phyloP scores from a whole-genome alignment of 2,113 vertebrate genomes.

The Elachura formosa region DNA sequence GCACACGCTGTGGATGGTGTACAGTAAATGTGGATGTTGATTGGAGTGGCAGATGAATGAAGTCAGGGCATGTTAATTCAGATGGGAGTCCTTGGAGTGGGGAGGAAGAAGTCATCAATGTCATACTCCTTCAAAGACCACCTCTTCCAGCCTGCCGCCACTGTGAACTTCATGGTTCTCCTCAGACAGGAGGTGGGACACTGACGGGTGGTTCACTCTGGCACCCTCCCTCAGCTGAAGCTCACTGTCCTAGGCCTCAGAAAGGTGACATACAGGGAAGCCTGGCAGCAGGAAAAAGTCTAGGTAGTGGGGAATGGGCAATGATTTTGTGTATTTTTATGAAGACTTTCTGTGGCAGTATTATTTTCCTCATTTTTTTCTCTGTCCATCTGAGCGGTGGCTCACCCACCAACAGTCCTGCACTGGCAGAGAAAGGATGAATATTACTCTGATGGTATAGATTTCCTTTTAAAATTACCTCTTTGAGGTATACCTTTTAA shows the following conservation, averaged over 20 bases:
- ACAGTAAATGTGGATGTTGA: background rate
- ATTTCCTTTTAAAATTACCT: background rate
- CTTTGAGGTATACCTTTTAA: background rate
- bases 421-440: background rate
- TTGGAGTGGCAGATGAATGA: background rate
- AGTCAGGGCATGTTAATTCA: background rate
- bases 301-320: background rate
- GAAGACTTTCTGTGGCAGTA: background rate
- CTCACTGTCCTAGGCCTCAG: background rate
- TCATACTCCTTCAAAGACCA: background rate
- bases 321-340: background rate
- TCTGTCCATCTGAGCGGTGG: background rate
- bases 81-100: background rate
- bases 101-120: background rate
- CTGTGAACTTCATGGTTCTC: background rate
- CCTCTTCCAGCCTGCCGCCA: background rate
- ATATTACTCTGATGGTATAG: background rate
- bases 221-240: background rate
- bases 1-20: accelerated
- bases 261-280: background rate
- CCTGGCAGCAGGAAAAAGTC: background rate
- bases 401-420: background rate
- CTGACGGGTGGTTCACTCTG: accelerated
- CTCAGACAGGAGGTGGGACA: background rate
- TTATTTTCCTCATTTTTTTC: background rate